These are phyloP conservation scores for Pseudeuparius sepicola DNA, from an alignment of 2,888 invertebrate species.

Conservation along the genomic window DNA sequence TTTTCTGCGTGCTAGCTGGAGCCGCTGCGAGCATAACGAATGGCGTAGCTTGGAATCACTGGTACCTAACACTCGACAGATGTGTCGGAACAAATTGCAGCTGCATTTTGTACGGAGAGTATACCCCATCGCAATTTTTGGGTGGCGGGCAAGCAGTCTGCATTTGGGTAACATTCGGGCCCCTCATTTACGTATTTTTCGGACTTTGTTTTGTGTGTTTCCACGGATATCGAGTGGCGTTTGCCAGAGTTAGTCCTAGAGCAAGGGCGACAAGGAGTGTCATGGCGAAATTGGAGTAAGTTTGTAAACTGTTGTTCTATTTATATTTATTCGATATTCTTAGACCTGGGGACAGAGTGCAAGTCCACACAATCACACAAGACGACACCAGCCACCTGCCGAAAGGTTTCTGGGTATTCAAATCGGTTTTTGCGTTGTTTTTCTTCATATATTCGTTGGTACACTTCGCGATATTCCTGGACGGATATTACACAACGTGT, in stretches of 20 bases:
- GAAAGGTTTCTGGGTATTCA: constrained; percentile 57
- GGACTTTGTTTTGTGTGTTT: constrained; percentile 53
- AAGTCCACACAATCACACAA: constrained; percentile 51
- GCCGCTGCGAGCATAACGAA: constrained; percentile 40
- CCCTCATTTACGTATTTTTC: constrained; percentile 52
- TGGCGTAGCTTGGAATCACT: constrained; percentile 58
- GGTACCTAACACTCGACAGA: constrained; percentile 56
- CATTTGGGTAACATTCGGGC: constrained; percentile 57
- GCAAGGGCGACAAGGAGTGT: constrained; percentile 35
- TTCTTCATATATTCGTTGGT: constrained; percentile 57
- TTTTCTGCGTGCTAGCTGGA: constrained; percentile 30
- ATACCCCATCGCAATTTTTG: constrained; percentile 50
- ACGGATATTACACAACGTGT: constrained; percentile 68
- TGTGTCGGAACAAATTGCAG: constrained; percentile 59
- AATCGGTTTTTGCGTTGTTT: constrained; percentile 50
- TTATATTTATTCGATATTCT: constrained; percentile 21
- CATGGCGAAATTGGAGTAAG: constrained; percentile 34
- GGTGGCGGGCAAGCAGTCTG: constrained; percentile 56
- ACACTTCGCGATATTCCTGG: constrained; percentile 59
- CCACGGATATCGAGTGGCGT: constrained; percentile 55
- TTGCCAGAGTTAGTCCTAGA: constrained; percentile 31
- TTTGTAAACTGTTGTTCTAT: constrained; percentile 15
- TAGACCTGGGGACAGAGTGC: constrained; percentile 60
- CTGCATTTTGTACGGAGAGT: constrained; percentile 55
- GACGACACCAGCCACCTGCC: constrained; percentile 50